Conservation (phyloP, 2,797 vertebrate species). For the Furcifer pardalis region DNA sequence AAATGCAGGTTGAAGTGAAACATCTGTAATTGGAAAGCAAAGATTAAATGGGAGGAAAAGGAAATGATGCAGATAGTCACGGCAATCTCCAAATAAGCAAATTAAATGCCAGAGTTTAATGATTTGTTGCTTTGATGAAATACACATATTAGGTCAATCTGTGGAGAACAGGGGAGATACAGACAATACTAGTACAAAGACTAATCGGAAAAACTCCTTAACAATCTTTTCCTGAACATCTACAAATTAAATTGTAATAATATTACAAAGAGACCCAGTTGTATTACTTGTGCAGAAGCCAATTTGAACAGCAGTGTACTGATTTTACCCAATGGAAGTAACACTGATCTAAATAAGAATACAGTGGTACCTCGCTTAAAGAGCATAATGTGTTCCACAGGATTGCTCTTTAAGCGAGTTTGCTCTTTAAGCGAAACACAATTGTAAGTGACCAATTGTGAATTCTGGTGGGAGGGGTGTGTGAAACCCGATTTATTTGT, state of each 20-base stretch:
- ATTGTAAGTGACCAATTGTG: too few species aligned
- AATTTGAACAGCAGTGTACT: not conserved
- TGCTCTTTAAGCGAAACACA: too few species aligned
- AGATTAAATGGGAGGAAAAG: constrained; percentile 42
- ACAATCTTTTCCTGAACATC: constrained; percentile 22
- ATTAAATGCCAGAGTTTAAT: constrained; percentile 54
- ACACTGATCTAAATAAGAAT: constrained; percentile 54
- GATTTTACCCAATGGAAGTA: constrained; percentile 31
- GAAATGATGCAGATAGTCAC: constrained; percentile 36
- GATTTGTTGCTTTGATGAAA: constrained; percentile 54
- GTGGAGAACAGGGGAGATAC: constrained; percentile 32
- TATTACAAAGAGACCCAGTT: constrained; percentile 30
- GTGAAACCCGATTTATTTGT: too few species aligned
- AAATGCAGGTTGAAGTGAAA: constrained; percentile 40
- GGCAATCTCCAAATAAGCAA: constrained; percentile 53
- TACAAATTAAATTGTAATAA: constrained; percentile 35
- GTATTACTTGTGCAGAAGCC: not conserved
- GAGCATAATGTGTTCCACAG: too few species aligned
- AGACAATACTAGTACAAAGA: constrained; percentile 44
- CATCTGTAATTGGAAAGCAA: constrained; percentile 37
- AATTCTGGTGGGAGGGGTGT: too few species aligned
- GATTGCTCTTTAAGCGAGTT: too few species aligned
- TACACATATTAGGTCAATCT: constrained; percentile 47
- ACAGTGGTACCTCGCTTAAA: too few species aligned
- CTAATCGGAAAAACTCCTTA: constrained; percentile 49